Percentiles rank a stretch among this genome's conserved stretches.
These are phyloP conservation scores for Salmo trutta DNA, from an alignment of 2,797 vertebrate genomes.

Conservation along the genomic window DNA sequence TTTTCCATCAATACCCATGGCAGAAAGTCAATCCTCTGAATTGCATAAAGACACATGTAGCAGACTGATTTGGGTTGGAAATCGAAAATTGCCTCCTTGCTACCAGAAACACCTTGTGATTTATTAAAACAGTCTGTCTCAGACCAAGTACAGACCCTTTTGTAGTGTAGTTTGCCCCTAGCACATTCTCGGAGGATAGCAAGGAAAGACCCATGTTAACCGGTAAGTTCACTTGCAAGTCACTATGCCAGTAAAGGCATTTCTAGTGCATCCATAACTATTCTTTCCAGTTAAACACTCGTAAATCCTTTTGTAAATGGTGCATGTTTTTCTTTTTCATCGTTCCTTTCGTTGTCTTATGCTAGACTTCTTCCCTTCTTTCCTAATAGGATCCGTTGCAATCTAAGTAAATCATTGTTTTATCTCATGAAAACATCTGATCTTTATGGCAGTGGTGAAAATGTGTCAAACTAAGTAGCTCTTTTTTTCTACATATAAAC, in stretches of 20 bases:
- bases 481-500: too few relatives aligned
- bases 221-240: slow-evolving; percentile 8
- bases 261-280: not conserved
- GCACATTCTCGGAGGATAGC: not conserved
- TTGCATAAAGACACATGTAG: too few relatives aligned
- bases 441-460: too few relatives aligned
- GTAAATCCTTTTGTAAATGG: not conserved
- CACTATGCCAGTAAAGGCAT: not conserved
- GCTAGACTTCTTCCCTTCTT: not conserved
- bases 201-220: not conserved
- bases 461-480: too few relatives aligned
- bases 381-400: not conserved
- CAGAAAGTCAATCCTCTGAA: too few relatives aligned
- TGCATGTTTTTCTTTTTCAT: not conserved
- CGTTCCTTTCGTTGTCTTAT: not conserved
- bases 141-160: slow-evolving; percentile 11
- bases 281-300: not conserved
- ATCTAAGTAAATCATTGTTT: not conserved
- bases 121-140: not conserved
- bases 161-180: not conserved
- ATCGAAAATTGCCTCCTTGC: not conserved
- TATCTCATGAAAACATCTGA: too few relatives aligned
- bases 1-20: too few relatives aligned
- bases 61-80: not conserved
- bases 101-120: not conserved